Evolutionary conservation across 2,113 vertebrate species (phyloP), one percentile per base, ranked within the genome.

Genomic region (Pangasianodon gigas): DNA sequence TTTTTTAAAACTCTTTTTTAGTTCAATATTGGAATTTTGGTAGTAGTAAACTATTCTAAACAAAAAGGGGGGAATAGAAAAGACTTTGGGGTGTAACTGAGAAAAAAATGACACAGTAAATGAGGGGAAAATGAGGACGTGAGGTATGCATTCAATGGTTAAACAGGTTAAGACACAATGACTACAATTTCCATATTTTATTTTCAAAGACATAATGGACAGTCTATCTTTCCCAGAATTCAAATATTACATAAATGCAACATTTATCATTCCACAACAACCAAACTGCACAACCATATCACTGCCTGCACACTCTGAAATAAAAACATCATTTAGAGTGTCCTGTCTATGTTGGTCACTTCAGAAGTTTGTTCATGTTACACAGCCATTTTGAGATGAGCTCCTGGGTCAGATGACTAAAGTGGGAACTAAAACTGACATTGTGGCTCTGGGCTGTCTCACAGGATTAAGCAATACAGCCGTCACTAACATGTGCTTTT

Each of bases 401-500:
- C 93, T 92, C 91, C 90, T 52, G 74, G 89, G 92, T 92, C 94
- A 94, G 93, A 95, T 93, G 94, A 96, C 94, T 85, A 89, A 89
- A 67, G 93, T 91, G 93, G 93, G 93, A 96, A 95, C 93, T 94
- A 93, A 95, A 96, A 96, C 95, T 95, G 95, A 96, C 95, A 96
- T 95, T 95, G 95, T 95, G 92, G 95, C 95, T 94, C 91, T 93
- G 92, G 94, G 94, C 95, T 96, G 95, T 96, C 96, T 96, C 94
- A 93, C 90, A 95, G 95, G 96, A 95, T 96, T 96, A 96, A 93
- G 94, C 93, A 94, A 94, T 95, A 96, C 95, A 96, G 95, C 95
- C 91, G 94, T 96, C 95, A 96, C 93, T 93, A 93, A 91, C 94
- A 94, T 93, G 94, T 95, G 95, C 94, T 95, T 93, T 94, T 94